Conservation (phyloP, 2,888 invertebrate species). For the Plusia festucae region DNA sequence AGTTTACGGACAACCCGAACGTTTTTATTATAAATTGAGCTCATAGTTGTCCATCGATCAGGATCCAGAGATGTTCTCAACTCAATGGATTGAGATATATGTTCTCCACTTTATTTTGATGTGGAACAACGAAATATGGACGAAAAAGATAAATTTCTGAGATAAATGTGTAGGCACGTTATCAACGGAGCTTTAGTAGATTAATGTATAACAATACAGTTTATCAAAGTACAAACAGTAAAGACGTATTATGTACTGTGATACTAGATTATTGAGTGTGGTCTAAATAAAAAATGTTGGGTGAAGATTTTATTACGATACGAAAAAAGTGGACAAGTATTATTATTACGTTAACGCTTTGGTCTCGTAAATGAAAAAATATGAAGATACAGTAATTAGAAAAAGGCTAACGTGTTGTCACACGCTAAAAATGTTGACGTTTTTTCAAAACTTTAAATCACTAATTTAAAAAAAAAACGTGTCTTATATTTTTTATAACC, state of each 20-base stretch:
- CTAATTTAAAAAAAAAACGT: no score
- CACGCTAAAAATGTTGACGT: no score
- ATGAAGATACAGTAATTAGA: no score
- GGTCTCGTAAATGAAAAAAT: no score
- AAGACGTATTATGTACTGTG: neutral
- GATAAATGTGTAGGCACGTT: neutral
- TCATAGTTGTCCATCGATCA: constrained; percentile 74
- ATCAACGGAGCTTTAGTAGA: neutral
- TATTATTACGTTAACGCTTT: no score
- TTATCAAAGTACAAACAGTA: no score
- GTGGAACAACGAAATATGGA: constrained; percentile 46
- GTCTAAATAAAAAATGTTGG: no score
- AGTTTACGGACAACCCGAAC: constrained; percentile 39
- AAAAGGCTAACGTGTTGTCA: no score
- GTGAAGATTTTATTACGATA: no score
- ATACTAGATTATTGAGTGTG: neutral
- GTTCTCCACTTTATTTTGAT: constrained; percentile 63
- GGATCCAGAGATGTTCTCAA: constrained; percentile 65
- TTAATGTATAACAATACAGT: neutral
- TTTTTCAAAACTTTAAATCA: no score
- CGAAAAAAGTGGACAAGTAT: no score
- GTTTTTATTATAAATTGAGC: constrained; percentile 75
- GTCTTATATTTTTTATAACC: no score
- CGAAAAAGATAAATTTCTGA: constrained; percentile 22
- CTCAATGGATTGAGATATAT: constrained; percentile 79